Conservation (phyloP, 2,113 vertebrate species). For the Butorides virescens region DNA sequence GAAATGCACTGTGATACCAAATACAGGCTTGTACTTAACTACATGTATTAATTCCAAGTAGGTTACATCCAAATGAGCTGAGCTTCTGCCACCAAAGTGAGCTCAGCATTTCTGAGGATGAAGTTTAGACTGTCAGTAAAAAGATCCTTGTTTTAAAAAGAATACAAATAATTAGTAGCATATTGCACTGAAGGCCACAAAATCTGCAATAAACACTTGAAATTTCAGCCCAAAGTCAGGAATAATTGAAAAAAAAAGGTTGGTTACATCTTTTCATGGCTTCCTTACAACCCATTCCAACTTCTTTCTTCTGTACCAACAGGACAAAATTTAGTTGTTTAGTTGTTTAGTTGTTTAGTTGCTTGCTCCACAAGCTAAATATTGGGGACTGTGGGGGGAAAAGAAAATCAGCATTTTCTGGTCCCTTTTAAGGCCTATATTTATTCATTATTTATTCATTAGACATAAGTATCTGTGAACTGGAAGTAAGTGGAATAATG, state of each 20-base stretch:
- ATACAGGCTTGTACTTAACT: not conserved
- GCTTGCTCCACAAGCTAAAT: not conserved
- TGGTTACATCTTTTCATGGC: not conserved
- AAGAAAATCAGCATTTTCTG: not conserved
- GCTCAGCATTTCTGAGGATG: not conserved
- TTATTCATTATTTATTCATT: not conserved
- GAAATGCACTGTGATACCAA: not conserved
- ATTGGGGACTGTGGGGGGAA: not conserved
- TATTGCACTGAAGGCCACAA: not conserved
- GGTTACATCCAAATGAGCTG: not conserved
- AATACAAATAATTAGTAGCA: not conserved
- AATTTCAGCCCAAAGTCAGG: not conserved
- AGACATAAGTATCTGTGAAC: not conserved
- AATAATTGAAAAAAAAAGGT: not conserved
- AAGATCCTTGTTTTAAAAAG: not conserved
- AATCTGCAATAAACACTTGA: not conserved
- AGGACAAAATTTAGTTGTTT: not conserved
- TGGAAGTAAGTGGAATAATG: not conserved
- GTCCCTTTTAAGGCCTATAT: not conserved
- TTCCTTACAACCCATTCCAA: fast-evolving
- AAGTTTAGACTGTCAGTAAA: not conserved
- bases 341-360: too few species aligned
- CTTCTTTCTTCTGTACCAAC: not conserved
- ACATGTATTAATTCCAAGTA: not conserved
- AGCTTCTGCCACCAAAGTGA: not conserved